Base-by-base conservation (phyloP, 2,113 vertebrate species). In the Urocitellus parryii region DNA sequence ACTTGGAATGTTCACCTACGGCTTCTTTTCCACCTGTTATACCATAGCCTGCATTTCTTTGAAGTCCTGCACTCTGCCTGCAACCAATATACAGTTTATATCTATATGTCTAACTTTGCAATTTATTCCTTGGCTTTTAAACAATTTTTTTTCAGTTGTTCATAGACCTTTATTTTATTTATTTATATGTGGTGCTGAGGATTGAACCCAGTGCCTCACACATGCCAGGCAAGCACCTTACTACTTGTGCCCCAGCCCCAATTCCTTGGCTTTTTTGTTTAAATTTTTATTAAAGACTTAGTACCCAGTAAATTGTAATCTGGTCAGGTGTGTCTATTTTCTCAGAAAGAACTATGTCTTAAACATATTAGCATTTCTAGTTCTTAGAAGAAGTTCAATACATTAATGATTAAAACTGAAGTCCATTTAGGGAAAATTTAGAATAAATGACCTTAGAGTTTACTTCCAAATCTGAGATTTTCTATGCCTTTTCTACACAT, bases 321-420 rank as follows among this genome's bases (percentile, higher is more conserved):
- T 67, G 27, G 48, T 25, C 67, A n/a, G 3, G 2, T 39, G 77
- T 84, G 20, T 94, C 90, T 92, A 4, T 85, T 96, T 90, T 65
- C 63, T 79, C 83, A 67, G 74, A 39, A 92, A 91, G 78, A 22
- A 90, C 53, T 67, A 1, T 27, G 45, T 72, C 39, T 84, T 68
- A 90, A 80, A 83, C 3, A 63, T 67, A 70, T 25, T 53, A 95
- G 39, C 25, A 70, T 68, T 91, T 93, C 29, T 78, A 24, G 42
- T 88, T 16, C 29, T 78, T 84, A 53, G 29, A 32, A 67, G 37
- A 25, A 92, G 39, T 4, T 68, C n/a, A 10, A 85, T 42, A 37
- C 34, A 11, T 58, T 56, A 92, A 72, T 90, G 61, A 87, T 68
- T 90, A 95, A 90, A 94, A 95, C 9, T 67, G 63, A 95, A 93